Conservation (phyloP, 2,888 invertebrate species). For the Amblyjoppa fuscipennis region DNA sequence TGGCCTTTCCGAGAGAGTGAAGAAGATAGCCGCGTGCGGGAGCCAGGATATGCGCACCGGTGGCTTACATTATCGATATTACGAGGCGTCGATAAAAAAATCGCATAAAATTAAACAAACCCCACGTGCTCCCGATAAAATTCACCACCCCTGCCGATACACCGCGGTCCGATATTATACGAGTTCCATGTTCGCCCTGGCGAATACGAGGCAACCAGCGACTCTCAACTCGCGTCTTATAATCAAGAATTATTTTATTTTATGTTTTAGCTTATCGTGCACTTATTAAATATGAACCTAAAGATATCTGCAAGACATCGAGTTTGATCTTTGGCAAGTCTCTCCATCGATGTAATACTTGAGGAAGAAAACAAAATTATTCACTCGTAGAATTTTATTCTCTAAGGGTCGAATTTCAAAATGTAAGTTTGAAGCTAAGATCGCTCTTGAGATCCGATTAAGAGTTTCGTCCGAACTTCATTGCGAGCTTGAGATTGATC, state of each 20-base stretch:
- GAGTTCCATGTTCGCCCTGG: constrained; percentile 24
- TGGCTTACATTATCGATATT: constrained; percentile 84
- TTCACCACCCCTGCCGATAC: constrained; percentile 65
- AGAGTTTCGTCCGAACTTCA: no score
- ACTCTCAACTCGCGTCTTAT: constrained; percentile 15
- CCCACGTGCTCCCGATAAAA: constrained; percentile 81
- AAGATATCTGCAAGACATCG: no score
- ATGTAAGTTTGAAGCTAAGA: no score
- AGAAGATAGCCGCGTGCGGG: constrained; percentile 40
- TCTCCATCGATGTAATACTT: no score
- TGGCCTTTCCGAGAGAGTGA: constrained; percentile 8
- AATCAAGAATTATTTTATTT: neutral
- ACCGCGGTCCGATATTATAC: constrained; percentile 43
- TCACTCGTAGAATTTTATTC: no score
- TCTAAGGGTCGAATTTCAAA: no score
- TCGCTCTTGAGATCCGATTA: no score
- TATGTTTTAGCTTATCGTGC: neutral
- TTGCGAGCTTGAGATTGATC: no score
- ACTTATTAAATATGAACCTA: neutral
- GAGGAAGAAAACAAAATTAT: no score
- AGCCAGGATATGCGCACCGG: constrained; percentile 68
- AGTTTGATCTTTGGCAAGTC: no score
- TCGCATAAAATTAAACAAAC: constrained; percentile 85
- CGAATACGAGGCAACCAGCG: constrained; percentile 19
- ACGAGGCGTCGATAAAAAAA: constrained; percentile 84